These are phyloP conservation scores for Clitarchus hookeri DNA, from an alignment of 2,888 invertebrate genomes.

Conservation along the genomic window DNA sequence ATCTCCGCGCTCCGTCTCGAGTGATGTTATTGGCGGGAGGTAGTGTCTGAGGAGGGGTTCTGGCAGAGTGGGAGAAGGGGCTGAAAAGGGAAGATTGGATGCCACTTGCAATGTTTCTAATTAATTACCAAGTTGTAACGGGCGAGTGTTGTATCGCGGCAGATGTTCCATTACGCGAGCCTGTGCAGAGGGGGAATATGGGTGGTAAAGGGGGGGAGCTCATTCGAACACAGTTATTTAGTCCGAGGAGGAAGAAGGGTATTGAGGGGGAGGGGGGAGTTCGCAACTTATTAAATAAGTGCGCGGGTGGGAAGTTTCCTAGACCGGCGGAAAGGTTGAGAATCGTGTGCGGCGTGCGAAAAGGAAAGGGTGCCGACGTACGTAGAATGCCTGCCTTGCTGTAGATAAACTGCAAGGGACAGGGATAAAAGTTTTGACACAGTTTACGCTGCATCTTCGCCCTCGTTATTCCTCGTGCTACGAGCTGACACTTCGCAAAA, in stretches of 20 bases:
- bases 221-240: slow-evolving; percentile 2
- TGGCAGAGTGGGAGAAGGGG: neutral
- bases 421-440: too few species aligned
- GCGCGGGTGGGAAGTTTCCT: neutral
- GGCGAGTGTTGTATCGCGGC: slow-evolving; percentile 14
- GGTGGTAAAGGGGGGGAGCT: neutral
- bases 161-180: neutral
- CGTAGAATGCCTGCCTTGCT: too few species aligned
- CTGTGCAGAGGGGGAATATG: neutral
- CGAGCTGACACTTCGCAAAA: too few species aligned
- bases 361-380: too few species aligned
- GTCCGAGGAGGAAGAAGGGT: neutral
- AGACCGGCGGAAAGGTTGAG: neutral
- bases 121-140: slow-evolving; percentile 14
- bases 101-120: slow-evolving; percentile 14
- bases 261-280: neutral
- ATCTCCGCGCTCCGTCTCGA: neutral
- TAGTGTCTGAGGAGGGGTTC: neutral
- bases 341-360: too few species aligned
- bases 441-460: too few species aligned
- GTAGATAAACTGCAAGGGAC: too few species aligned
- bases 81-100: neutral
- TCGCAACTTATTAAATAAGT: neutral
- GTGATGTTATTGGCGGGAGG: neutral
- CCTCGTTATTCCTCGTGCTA: too few species aligned